Conservation (phyloP, 2,113 vertebrate genomes). For the Syngnathus floridae region DNA sequence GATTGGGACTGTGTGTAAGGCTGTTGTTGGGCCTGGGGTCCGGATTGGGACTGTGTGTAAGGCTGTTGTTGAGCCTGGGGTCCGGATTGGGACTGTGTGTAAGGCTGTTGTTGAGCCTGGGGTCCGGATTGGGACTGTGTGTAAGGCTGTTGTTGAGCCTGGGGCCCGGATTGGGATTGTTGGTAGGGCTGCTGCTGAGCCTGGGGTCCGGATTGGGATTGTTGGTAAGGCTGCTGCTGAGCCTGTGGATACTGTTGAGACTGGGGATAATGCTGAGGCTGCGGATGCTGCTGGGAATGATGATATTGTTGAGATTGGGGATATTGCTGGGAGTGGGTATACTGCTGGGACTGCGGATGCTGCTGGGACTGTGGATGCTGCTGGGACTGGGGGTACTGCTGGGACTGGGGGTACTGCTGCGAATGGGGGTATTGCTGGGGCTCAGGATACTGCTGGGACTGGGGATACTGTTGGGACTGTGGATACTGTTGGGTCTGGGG, state of each 20-base stretch:
- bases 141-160: constrained; percentile 4
- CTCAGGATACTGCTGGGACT: constrained; percentile 28
- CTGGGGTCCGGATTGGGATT: constrained; percentile 3
- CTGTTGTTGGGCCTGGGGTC: constrained; percentile 23
- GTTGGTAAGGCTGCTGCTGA: constrained; percentile 1
- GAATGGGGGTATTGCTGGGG: constrained; percentile 44
- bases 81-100: constrained; percentile 31
- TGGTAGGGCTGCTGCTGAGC: constrained; percentile 1
- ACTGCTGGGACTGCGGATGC: neutral
- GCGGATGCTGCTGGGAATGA: constrained; percentile 23
- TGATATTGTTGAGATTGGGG: constrained; percentile 9
- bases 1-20: constrained; percentile 26
- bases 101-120: constrained; percentile 20
- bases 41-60: constrained; percentile 44
- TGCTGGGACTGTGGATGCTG: constrained; percentile 2
- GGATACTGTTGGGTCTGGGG: constrained; percentile 41
- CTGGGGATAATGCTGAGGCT: constrained; percentile 4
- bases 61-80: constrained; percentile 13
- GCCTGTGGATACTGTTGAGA: neutral
- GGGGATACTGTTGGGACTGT: constrained; percentile 12
- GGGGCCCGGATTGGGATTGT: neutral
- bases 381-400: neutral
- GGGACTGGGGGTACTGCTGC: constrained; percentile 21
- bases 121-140: constrained; percentile 33
- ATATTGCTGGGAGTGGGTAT: neutral